Base-by-base conservation (phyloP, 2,888 invertebrate species). In the Taphrorychus bicolor region DNA sequence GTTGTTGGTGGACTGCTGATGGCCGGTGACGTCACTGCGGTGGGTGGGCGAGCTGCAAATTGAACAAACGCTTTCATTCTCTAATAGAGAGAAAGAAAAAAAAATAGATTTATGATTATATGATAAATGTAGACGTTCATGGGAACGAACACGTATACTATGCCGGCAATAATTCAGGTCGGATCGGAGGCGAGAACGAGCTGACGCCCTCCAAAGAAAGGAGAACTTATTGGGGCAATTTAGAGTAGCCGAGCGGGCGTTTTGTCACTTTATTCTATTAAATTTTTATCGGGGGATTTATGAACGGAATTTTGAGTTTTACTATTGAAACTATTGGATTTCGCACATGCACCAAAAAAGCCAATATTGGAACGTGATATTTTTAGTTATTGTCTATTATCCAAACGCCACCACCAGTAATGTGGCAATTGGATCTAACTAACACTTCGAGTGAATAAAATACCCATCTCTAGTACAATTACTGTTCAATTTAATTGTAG, bases 11-110 rank as follows among this genome's bases (percentile, higher is more conserved):
- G 76, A 67, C 4, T 69, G 67, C 48, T 73, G 73, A 32, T 73
- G 72, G 21, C 66, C 71, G 64, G 75, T 72, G 11, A 73, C 73
- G 41, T 78, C 78, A 66, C 73, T 75, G 40, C 76, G 74, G 61
- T 79, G 79, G 11, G 75, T 71, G 48, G 80, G 79, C n/a, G 80
- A 80, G 66, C 80, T 80, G 69, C 52, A 68, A 70, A 23, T 45
- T n/a, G n/a, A n/a, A 51, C 9, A 23, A 19, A 51, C 18, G 16
- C 32, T n/a, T n/a, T n/a, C n/a, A n/a, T n/a, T n/a, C n/a, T n/a
- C n/a, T n/a, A n/a, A n/a, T n/a, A 51, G 16, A 16, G 5, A 23
- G 19, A 11, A n/a, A 57, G 7, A n/a, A 17, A 42, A 5, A 5
- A 3, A 5, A 5, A 17, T 4, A 14, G 9, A 7, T 17, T 17